phyloP scores from a whole-genome alignment of 2,113 vertebrate genomes.

The Brachyhypopomus gauderio region DNA sequence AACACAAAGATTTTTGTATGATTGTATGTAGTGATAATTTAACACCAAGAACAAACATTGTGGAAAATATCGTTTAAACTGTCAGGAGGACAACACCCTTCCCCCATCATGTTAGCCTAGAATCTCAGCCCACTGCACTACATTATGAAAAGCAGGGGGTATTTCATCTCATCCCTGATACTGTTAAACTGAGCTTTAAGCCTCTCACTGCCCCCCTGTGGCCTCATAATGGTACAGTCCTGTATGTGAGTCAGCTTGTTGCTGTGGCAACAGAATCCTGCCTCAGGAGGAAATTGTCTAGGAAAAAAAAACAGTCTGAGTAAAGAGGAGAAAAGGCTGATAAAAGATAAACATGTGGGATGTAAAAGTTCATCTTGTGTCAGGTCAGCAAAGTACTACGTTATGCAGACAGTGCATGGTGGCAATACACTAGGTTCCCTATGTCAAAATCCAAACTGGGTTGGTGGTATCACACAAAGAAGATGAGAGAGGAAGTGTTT shows the following conservation, averaged over 20 bases:
- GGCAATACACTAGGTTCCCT: neutral
- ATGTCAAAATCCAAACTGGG: neutral
- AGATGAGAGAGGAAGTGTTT: neutral
- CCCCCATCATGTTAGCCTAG: constrained; percentile 36
- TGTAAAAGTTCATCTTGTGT: neutral
- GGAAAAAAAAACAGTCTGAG: constrained; percentile 44
- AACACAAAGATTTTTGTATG: too few species aligned
- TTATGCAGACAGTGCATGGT: neutral
- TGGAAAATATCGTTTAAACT: neutral
- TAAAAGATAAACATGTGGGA: neutral
- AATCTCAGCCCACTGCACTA: neutral
- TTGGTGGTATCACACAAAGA: neutral
- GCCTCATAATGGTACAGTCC: constrained; percentile 71
- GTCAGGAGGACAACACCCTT: neutral
- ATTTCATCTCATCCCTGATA: constrained; percentile 22
- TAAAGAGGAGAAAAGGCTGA: constrained; percentile 21
- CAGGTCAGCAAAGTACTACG: neutral
- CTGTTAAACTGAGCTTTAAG: constrained; percentile 48
- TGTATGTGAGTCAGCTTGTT: constrained; percentile 77
- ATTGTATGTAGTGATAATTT: too few species aligned
- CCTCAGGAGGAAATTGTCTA: constrained; percentile 53
- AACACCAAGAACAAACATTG: neutral
- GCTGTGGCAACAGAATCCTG: constrained; percentile 75
- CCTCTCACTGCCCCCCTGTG: constrained; percentile 66
- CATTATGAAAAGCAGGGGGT: constrained; percentile 14